Evolutionary conservation across 2,113 vertebrate species (phyloP).

Genomic region (Zapornia atra): DNA sequence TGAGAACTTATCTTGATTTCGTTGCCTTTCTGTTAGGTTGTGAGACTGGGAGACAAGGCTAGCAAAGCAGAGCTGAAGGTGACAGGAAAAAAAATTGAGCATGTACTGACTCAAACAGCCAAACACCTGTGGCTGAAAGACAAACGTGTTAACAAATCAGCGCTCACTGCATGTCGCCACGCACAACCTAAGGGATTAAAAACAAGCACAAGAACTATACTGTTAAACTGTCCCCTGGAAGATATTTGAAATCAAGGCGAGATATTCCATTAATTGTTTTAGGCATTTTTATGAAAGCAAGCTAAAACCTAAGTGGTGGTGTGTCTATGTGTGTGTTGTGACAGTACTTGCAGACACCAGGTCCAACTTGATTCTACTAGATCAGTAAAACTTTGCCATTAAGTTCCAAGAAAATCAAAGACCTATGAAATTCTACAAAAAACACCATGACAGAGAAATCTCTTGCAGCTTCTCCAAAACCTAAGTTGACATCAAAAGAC

Average conservation of each 20-base stretch:
- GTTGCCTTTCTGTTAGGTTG: not conserved
- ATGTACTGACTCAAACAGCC: not conserved
- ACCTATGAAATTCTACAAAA: not conserved
- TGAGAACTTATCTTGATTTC: not conserved
- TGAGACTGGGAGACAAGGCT: not conserved
- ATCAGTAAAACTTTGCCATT: not conserved
- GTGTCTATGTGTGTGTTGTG: not conserved
- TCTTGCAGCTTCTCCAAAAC: not conserved
- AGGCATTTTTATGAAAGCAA: not conserved
- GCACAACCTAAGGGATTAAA: not conserved
- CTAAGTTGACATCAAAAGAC: not conserved
- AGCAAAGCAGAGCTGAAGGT: not conserved
- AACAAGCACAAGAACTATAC: not conserved
- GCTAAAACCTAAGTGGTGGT: not conserved
- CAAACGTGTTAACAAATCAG: not conserved
- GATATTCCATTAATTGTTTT: not conserved
- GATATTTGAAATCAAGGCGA: not conserved
- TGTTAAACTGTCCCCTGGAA: not conserved
- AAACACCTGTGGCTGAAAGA: not conserved
- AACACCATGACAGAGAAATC: not conserved
- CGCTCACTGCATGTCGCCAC: not conserved
- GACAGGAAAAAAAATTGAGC: not conserved
- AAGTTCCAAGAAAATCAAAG: not conserved
- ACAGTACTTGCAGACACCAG: not conserved
- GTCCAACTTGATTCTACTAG: not conserved